phyloP scores from a whole-genome alignment of 2,888 invertebrate species.

The Xestoiulus laeticollis region DNA sequence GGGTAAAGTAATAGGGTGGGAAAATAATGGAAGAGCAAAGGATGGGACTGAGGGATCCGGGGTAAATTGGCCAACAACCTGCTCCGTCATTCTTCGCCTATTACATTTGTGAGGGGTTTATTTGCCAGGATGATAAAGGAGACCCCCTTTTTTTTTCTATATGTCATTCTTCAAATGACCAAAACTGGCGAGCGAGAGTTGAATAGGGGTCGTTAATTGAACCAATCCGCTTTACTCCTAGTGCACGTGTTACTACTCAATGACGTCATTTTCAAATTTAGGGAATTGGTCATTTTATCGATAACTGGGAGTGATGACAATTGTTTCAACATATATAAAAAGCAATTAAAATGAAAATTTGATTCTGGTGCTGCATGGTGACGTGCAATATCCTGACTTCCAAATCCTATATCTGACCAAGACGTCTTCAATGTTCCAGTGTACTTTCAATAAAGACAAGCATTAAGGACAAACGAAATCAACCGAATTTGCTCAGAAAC shows the following conservation, averaged over 20 bases:
- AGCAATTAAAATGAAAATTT: no score
- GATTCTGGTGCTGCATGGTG: no score
- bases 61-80: conserved; percentile 43
- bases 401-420: background rate
- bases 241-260: background rate
- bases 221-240: conserved; percentile 27
- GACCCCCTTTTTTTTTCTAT: background rate
- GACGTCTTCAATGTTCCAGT: background rate
- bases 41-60: conserved; percentile 16
- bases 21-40: conserved; percentile 38
- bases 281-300: background rate
- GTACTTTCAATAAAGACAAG: background rate
- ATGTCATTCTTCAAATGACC: conserved; percentile 31
- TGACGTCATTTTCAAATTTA: background rate
- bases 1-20: conserved; percentile 41
- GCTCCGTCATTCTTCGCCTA: conserved; percentile 41
- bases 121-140: conserved; percentile 19
- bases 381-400: no score
- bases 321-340: no score
- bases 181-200: background rate
- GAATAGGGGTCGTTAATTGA: conserved; percentile 20
- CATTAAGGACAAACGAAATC: background rate
- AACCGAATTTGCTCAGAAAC: background rate
- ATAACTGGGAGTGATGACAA: no score
- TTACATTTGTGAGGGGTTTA: conserved; percentile 39